Evolutionary conservation across 2,888 invertebrate genomes (phyloP).

Genomic region (Drosophila ustulata): DNA sequence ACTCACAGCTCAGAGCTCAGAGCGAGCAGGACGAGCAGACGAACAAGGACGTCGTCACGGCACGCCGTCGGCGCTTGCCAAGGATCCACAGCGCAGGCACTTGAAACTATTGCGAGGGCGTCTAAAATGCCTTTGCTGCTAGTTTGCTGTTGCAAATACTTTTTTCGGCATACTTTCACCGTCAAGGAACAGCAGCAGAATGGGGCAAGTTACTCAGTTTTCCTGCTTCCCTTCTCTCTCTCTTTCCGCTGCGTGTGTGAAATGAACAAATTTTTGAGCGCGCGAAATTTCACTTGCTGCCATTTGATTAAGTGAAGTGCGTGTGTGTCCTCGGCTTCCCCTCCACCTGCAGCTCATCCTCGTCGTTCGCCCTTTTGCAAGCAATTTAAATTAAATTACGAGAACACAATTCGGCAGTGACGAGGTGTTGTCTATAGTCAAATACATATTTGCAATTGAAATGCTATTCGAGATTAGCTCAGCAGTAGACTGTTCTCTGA

Average conservation of each 20-base stretch:
- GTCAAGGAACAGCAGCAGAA: constrained; percentile 9
- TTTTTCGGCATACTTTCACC: constrained; percentile 39
- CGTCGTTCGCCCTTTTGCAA: not conserved
- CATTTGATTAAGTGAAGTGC: constrained; percentile 65
- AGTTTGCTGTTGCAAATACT: constrained; percentile 55
- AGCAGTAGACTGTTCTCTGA: constrained; percentile 36
- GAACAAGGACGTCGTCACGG: constrained; percentile 54
- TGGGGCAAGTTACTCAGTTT: constrained; percentile 9
- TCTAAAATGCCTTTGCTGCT: constrained; percentile 52
- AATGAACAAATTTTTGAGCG: constrained; percentile 62
- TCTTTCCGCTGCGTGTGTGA: constrained; percentile 32
- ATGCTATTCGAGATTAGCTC: not conserved
- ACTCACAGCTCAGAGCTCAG: not conserved
- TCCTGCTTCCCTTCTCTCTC: not conserved
- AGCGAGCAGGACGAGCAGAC: constrained; percentile 30
- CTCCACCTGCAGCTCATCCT: not conserved
- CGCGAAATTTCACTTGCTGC: constrained; percentile 55
- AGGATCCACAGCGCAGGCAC: constrained; percentile 46
- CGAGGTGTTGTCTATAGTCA: not conserved
- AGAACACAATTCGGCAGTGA: constrained; percentile 13
- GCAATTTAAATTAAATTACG: constrained; percentile 47
- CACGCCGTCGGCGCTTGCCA: constrained; percentile 39
- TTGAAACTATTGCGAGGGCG: constrained; percentile 59
- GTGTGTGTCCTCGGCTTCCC: constrained; percentile 8
- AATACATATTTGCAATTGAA: not conserved